Conservation (phyloP, 2,113 vertebrate genomes). For the Peromyscus californicus region DNA sequence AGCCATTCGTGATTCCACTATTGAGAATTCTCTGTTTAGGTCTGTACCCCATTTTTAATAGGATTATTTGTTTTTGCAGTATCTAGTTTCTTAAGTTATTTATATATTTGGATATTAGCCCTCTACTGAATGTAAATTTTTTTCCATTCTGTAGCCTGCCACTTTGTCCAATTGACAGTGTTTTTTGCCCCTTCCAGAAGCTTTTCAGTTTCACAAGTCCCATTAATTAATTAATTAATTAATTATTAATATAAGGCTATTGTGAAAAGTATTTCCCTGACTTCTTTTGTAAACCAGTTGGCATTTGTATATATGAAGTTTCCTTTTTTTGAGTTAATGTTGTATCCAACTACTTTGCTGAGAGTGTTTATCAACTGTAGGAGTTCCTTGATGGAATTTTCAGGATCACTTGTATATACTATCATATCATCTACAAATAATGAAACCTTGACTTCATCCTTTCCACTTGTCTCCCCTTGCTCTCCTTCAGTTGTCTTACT, state of each 20-base stretch:
- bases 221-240: too few species aligned
- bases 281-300: not conserved
- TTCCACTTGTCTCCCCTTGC: not conserved
- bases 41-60: not conserved
- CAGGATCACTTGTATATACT: not conserved
- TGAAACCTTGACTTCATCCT: not conserved
- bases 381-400: not conserved
- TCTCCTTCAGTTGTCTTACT: not conserved
- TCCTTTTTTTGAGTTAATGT: not conserved
- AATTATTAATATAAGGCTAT: not conserved
- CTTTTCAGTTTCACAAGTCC: not conserved
- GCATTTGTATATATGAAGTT: not conserved
- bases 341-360: not conserved
- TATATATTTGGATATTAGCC: not conserved
- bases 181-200: not conserved
- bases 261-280: not conserved
- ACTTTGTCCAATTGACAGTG: not conserved
- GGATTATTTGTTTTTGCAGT: not conserved
- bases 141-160: not conserved
- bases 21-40: not conserved
- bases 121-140: not conserved
- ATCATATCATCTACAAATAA: not conserved
- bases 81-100: not conserved
- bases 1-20: not conserved
- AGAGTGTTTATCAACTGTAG: not conserved